phyloP scores from a whole-genome alignment of 30 jellyfish, hydroid and myxozoan species.

The Mastigias papua region DNA sequence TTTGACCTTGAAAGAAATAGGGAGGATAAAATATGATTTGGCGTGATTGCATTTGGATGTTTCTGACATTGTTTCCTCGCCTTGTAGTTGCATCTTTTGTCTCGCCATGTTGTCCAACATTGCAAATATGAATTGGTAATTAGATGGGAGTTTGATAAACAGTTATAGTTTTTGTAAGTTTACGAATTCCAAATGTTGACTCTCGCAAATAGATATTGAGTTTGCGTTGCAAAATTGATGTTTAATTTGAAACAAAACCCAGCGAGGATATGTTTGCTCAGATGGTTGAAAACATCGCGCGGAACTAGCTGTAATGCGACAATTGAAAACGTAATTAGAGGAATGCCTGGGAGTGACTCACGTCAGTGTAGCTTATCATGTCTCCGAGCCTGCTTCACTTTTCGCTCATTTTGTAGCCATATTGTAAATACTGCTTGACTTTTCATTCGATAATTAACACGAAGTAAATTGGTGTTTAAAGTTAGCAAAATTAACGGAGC shows the following conservation, averaged over 20 bases:
- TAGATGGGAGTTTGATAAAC: not conserved
- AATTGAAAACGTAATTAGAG: not conserved
- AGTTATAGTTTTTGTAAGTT: not conserved
- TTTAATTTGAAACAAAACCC: slow-evolving; percentile 13
- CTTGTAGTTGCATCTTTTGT: not conserved
- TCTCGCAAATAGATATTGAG: not conserved
- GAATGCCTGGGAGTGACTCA: not conserved
- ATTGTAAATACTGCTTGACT: too few species aligned
- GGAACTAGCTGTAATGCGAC: not conserved
- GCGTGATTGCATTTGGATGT: too few species aligned
- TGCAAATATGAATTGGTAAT: not conserved
- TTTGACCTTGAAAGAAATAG: too few species aligned
- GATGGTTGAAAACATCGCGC: slow-evolving; percentile 1
- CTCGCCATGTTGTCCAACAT: not conserved
- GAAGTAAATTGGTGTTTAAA: too few species aligned
- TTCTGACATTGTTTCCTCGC: too few species aligned
- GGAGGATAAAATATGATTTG: too few species aligned
- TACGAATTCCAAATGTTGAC: slow-evolving; percentile 3
- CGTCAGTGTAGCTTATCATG: too few species aligned
- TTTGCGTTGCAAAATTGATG: not conserved
- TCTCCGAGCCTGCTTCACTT: not conserved
- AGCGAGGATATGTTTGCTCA: slow-evolving; percentile 7
- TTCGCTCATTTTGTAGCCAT: not conserved
- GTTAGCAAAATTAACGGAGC: not conserved
- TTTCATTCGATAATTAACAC: too few species aligned